Percentiles rank a stretch among this genome's conserved stretches.
These are phyloP conservation scores for Cheilosia vulpina DNA, from an alignment of 2,888 invertebrate genomes.

Conservation along the genomic window DNA sequence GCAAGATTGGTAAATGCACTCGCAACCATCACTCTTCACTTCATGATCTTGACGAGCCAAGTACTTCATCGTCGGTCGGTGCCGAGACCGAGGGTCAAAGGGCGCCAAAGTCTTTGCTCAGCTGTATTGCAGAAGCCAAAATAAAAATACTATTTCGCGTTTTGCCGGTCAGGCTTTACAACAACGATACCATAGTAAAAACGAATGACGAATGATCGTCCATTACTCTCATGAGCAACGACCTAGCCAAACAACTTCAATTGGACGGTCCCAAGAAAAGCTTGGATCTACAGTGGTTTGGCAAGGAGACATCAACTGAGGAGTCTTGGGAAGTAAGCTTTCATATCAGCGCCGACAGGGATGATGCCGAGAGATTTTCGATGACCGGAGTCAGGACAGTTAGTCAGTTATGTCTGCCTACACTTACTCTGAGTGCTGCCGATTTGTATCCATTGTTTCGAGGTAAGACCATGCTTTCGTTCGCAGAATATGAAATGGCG, in stretches of 20 bases:
- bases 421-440: background rate
- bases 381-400: slow-evolving; percentile 1
- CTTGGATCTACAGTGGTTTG: background rate
- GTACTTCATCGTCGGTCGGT: background rate
- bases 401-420: background rate
- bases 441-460: background rate
- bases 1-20: no score
- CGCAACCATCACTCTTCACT: background rate
- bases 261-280: background rate
- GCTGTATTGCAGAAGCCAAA: slow-evolving; percentile 5
- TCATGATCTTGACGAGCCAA: background rate
- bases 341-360: background rate
- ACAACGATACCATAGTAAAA: background rate
- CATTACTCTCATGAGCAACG: slow-evolving; percentile 3
- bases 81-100: no score
- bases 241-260: background rate
- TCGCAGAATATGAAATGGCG: background rate
- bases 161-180: background rate
- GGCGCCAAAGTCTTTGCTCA: background rate
- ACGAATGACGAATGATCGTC: slow-evolving; percentile 1
- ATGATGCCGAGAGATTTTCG: slow-evolving; percentile 3
- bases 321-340: background rate
- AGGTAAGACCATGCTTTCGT: background rate
- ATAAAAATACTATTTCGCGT: background rate
- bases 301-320: background rate